Conservation (phyloP, 1,140 invertebrate genomes). For the Leptinotarsa undecemlineata region DNA sequence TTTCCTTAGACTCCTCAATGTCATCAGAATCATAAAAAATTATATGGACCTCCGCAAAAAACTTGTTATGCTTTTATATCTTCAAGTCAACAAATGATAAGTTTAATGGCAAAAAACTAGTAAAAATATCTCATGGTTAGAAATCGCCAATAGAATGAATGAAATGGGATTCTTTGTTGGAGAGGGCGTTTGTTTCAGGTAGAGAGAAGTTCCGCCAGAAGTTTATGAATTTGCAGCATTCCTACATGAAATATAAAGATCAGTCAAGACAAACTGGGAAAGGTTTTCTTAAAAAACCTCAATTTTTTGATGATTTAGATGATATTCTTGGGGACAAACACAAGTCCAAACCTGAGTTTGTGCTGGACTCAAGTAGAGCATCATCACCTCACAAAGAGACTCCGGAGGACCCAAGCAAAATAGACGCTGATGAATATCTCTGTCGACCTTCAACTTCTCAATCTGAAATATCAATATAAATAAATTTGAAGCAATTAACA, state of each 20-base stretch:
- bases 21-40: neutral
- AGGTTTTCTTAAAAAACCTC: constrained; percentile 12
- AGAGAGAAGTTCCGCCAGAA: constrained; percentile 12
- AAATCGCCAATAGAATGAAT: constrained; percentile 19
- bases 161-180: constrained; percentile 17
- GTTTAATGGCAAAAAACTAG: neutral
- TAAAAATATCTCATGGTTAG: neutral
- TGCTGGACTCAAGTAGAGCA: constrained; percentile 13
- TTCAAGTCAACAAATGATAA: constrained; percentile 3
- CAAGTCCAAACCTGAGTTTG: constrained; percentile 13
- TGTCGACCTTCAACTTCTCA: neutral
- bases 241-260: constrained; percentile 15
- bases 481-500: neutral
- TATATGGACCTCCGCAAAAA: neutral
- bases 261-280: constrained; percentile 18
- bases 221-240: constrained; percentile 10
- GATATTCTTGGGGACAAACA: constrained; percentile 9
- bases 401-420: neutral
- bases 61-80: neutral
- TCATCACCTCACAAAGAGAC: neutral
- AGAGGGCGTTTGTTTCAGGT: neutral
- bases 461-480: neutral
- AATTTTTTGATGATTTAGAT: constrained; percentile 13
- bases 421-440: too few species aligned
- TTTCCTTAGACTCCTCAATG: neutral